A percentile compares a stretch with the other conserved stretches of the same genome.
These are phyloP conservation scores for Agrotis ipsilon DNA, from an alignment of 2,888 invertebrate genomes.

Conservation along the genomic window DNA sequence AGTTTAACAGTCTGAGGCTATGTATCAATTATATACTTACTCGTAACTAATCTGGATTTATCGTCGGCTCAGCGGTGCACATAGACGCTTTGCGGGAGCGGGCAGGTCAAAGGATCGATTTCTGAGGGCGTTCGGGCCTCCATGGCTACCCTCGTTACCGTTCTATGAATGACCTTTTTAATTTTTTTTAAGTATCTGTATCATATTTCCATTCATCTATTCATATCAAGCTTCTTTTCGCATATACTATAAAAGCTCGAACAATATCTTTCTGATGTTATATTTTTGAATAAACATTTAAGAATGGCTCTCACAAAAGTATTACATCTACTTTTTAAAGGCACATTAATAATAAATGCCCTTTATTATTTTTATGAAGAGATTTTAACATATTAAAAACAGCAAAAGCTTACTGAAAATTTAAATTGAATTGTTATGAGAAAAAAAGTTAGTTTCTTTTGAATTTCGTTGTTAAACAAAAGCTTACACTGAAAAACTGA, in stretches of 20 bases:
- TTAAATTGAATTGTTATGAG: not conserved
- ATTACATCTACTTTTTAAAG: not conserved
- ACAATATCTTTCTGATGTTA: not conserved
- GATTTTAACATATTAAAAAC: not conserved
- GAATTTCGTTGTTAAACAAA: not conserved
- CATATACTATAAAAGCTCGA: not conserved
- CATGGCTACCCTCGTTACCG: slow-evolving; percentile 33
- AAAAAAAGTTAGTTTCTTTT: not conserved
- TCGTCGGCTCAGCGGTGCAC: slow-evolving; percentile 20
- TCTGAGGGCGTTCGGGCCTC: slow-evolving; percentile 23
- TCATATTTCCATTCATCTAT: slow-evolving; percentile 16
- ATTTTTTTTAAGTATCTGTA: slow-evolving; percentile 13
- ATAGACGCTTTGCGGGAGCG: slow-evolving; percentile 22
- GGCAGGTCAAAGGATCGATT: slow-evolving; percentile 46
- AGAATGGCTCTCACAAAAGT: not conserved
- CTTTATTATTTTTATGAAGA: not conserved
- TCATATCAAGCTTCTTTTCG: slow-evolving; percentile 3
- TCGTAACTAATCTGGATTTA: slow-evolving; percentile 44
- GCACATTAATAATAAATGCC: not conserved
- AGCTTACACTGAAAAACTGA: not conserved
- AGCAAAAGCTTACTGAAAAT: slow-evolving; percentile 4
- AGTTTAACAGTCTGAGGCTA: not conserved
- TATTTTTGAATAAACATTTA: not conserved
- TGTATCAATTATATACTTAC: slow-evolving; percentile 29
- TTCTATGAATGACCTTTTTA: slow-evolving; percentile 19